Conservation (phyloP, 2,888 invertebrate genomes). For the Polymixis lichenea region DNA sequence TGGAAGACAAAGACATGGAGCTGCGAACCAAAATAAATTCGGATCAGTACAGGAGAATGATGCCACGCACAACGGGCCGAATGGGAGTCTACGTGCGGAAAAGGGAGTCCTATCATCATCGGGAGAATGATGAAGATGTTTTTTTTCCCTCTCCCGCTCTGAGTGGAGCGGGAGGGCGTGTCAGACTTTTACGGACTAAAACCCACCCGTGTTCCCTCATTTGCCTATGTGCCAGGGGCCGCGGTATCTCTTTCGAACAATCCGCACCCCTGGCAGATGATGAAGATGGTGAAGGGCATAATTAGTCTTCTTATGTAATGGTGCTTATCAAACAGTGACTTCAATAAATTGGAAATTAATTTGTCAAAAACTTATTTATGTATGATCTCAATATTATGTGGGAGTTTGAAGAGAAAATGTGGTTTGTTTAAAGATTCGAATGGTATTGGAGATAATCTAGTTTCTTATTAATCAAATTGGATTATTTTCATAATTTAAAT, state of each 20-base stretch:
- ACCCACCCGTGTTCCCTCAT: too few species aligned
- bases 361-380: background rate
- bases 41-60: background rate
- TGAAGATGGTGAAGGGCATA: background rate
- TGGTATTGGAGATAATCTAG: conserved; percentile 39
- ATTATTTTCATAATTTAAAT: conserved; percentile 9
- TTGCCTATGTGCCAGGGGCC: too few species aligned
- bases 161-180: too few species aligned
- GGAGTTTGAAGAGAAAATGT: conserved; percentile 5
- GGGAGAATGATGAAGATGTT: too few species aligned
- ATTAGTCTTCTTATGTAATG: background rate
- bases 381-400: background rate
- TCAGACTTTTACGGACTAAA: too few species aligned
- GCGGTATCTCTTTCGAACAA: too few species aligned
- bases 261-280: background rate
- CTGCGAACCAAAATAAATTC: background rate
- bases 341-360: background rate
- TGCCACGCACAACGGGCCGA: too few species aligned
- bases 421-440: background rate
- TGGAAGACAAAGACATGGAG: background rate
- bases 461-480: conserved; percentile 23
- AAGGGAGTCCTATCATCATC: too few species aligned
- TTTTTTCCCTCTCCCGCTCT: too few species aligned
- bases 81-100: too few species aligned
- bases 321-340: background rate